Conservation (phyloP, 2,888 invertebrate species). For the Uloborus plumipes region DNA sequence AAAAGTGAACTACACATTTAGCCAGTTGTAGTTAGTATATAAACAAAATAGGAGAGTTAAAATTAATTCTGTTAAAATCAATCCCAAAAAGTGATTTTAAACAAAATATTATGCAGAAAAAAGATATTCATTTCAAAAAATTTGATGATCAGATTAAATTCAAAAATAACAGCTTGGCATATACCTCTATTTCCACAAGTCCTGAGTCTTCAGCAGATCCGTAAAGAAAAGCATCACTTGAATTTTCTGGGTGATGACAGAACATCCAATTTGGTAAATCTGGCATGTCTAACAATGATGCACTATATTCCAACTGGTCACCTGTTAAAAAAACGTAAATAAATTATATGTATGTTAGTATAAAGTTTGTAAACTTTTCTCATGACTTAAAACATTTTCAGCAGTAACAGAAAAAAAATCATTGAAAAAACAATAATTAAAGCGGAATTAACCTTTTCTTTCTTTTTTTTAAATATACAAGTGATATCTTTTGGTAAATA, state of each 20-base stretch:
- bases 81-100: too few species aligned
- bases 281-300: constrained; percentile 82
- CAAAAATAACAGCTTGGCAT: neutral
- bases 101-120: too few species aligned
- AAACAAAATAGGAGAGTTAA: too few species aligned
- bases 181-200: constrained; percentile 67
- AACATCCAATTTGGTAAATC: constrained; percentile 89
- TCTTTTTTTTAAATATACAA: too few species aligned
- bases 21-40: too few species aligned
- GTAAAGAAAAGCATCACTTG: constrained; percentile 85
- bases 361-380: neutral
- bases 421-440: neutral
- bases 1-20: too few species aligned
- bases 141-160: too few species aligned
- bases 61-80: too few species aligned
- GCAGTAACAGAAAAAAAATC: neutral
- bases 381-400: neutral
- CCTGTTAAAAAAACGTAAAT: constrained; percentile 18
- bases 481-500: too few species aligned
- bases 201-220: constrained; percentile 79
- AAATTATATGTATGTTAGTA: too few species aligned
- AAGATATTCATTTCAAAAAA: too few species aligned
- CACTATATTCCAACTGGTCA: constrained; percentile 80
- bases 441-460: too few species aligned
- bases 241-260: constrained; percentile 84